Base-by-base conservation (phyloP, 2,113 vertebrate genomes). In the Speoplatyrhinus poulsoni region DNA sequence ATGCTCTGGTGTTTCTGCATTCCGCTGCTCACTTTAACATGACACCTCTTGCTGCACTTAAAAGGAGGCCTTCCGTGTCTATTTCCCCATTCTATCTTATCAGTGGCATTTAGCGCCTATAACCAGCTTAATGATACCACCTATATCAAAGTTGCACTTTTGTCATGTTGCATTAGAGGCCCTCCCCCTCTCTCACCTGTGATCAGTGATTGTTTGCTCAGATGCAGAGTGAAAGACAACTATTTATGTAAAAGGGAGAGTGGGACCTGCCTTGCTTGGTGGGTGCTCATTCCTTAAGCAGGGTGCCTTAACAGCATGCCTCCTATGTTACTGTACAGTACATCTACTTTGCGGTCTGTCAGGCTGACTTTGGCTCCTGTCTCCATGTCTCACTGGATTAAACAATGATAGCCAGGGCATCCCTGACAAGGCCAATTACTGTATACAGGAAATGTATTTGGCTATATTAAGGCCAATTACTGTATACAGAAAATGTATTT, bases 71-170 rank as follows among this genome's bases (percentile, higher is more conserved):
- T 69, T 83, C 77, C 61, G 41, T 36, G 80, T 88, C 91, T 91
- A 62, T 85, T 91, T 88, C 52, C 85, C 70, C 67, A 88, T 89
- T 92, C 88, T 70, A 87, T 90, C 89, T 90, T 76, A 93, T 92
- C 89, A 86, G 81, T 84, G 83, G 80, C 79, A 74, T 89, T 91
- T 90, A 91, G 71, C 79, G 50, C 55, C 82, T 59, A 84, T 91
- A 91, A 92, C 72, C 77, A 89, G 80, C 69, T 62, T 83, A 86
- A 88, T 68, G 69, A 76, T 78, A 83, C 70, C 80, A 78, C 71
- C 71, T 36, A 76, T 92, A 90, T 93, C 90, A 92, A 91, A 93
- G 90, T 87, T 81, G 74, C 77, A 88, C 86, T 92, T 87, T 89
- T 91, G 90, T 91, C 91, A 88, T 82, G 87, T 88, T 82, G 82